Base-by-base conservation (phyloP, 2,888 invertebrate genomes). In the Bibio marci region DNA sequence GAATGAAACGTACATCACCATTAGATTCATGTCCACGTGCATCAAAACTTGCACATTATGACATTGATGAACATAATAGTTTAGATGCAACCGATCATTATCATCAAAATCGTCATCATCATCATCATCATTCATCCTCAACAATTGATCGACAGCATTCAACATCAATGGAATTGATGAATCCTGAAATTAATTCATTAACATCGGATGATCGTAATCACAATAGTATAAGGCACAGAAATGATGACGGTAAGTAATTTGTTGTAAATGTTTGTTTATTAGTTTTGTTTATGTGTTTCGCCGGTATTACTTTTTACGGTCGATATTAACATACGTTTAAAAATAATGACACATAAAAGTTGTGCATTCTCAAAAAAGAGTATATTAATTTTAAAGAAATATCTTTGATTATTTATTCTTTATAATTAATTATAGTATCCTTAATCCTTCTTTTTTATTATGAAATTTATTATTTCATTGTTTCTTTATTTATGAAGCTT, bases 171-270 rank as follows among this genome's bases (percentile, higher is more conserved):
- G 59, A 62, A 42, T 66, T 72, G 35, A 64, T 71, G 50, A 70
- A 70, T 48, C 70, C 71, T 41, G 77, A 78, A 57, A 71, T 78
- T 35, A 78, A 77, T 63, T 78, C 79, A 32, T 58, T 69, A 48
- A 68, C 70, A 52, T 58, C 62, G 39, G 67, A 67, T 47, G 69
- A 69, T 53, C 63, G 67, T 56, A 55, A 48, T 50, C 45, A 41
- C 15, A 39, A 32, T 28, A 39, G 32, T 28, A 35, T 36, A 22
- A 37, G 41, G 22, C 44, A 41, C 28, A 40, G 43, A 26, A 49
- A 47, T 40, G 52, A 52, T 46, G 53, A 52, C 45, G 53, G 53
- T 53, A 51, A 50, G 52, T 46, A 45, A 45, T 42, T 37, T 30
- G 27, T 15, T 32, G 35, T 39, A 6, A 14, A 31, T 18, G 18